phyloP scores from a whole-genome alignment of 2,888 invertebrate genomes.

The Cataglyphis altisquamis region DNA sequence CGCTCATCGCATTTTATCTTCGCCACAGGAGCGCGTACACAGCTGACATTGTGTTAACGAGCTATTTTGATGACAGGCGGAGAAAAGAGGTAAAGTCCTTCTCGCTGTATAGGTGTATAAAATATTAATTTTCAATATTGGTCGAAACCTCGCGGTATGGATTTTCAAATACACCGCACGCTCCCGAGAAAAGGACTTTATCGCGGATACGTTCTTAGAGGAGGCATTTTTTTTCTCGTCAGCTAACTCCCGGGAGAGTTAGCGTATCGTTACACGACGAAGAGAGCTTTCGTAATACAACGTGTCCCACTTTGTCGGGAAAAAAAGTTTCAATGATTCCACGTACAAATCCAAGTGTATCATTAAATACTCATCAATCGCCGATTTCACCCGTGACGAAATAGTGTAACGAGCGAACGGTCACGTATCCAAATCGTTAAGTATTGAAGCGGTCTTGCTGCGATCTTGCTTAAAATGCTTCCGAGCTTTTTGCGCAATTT shows the following conservation, averaged over 20 bases:
- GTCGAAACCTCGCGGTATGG: background rate
- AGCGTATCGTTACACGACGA: background rate
- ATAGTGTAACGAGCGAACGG: background rate
- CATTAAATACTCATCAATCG: background rate
- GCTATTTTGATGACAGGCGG: conserved; percentile 25
- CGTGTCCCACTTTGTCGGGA: background rate
- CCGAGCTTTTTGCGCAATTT: conserved; percentile 7
- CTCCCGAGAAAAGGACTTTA: background rate
- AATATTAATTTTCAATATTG: conserved; percentile 56
- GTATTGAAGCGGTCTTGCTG: background rate
- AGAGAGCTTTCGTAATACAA: background rate
- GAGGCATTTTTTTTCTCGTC: conserved; percentile 12
- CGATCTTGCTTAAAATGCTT: background rate
- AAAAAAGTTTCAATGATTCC: background rate
- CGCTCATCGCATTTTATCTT: background rate
- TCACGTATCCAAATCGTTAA: conserved; percentile 11
- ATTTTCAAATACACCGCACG: conserved; percentile 16
- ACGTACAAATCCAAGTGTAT: background rate
- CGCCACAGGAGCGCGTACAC: conserved; percentile 21
- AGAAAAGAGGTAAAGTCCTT: conserved; percentile 28
- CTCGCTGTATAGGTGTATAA: conserved; percentile 16
- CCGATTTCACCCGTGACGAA: background rate
- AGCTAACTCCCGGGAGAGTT: background rate
- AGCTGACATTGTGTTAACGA: background rate
- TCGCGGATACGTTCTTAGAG: background rate